Evolutionary conservation across 2,888 invertebrate genomes (phyloP).

Genomic region (Erebia palarica): DNA sequence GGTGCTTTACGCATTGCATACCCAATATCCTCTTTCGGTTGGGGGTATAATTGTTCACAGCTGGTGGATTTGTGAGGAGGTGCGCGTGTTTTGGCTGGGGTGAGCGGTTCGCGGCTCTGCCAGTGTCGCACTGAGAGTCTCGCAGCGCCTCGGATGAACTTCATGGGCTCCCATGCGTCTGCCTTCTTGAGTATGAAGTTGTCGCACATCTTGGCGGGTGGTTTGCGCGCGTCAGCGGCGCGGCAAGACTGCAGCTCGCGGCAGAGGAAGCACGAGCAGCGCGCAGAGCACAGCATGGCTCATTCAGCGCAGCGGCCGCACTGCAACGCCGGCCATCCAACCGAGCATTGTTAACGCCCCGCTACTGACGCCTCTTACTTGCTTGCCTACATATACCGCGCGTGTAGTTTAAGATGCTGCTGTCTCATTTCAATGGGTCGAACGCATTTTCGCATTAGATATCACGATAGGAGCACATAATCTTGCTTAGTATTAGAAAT

Average conservation of each 20-base stretch:
- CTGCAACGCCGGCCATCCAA: constrained; percentile 60
- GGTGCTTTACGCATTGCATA: constrained; percentile 74
- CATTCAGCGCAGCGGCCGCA: constrained; percentile 71
- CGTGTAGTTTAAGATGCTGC: constrained; percentile 2
- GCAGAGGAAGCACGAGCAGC: constrained; percentile 89
- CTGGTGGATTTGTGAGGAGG: constrained; percentile 74
- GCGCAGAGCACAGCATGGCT: constrained; percentile 87
- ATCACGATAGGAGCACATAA: neutral
- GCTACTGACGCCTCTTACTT: constrained; percentile 43
- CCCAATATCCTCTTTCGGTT: constrained; percentile 64
- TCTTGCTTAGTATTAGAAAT: no score
- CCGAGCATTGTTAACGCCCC: constrained; percentile 60
- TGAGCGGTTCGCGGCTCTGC: constrained; percentile 76
- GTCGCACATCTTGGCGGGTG: constrained; percentile 71
- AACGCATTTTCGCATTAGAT: neutral
- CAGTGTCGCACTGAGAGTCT: constrained; percentile 80
- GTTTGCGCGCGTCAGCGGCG: constrained; percentile 75
- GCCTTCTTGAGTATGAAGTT: constrained; percentile 82
- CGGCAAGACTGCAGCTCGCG: constrained; percentile 86
- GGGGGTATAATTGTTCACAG: constrained; percentile 77
- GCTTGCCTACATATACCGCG: constrained; percentile 43
- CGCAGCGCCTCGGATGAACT: constrained; percentile 75
- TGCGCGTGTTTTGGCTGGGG: constrained; percentile 65
- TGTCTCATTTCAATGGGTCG: neutral
- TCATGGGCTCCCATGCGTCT: constrained; percentile 77